These are phyloP conservation scores for Neoarius graeffei DNA, from an alignment of 2,113 vertebrate genomes.

Conservation along the genomic window DNA sequence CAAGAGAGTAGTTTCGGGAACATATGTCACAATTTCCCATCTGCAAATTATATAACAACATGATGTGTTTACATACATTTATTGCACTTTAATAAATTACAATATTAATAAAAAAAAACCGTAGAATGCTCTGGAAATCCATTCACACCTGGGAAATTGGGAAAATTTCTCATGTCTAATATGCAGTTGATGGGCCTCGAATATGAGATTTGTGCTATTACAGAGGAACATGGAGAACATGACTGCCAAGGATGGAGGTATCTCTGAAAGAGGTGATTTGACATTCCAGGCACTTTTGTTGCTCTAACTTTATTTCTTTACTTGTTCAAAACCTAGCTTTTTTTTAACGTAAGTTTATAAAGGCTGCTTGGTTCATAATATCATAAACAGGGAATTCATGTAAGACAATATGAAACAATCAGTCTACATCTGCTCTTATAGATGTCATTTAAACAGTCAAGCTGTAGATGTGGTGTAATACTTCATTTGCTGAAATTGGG, in stretches of 20 bases:
- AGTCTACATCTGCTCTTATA: background rate
- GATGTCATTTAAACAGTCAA: background rate
- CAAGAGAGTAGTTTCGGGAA: no score
- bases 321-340: background rate
- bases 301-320: background rate
- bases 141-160: background rate
- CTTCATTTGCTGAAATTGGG: background rate
- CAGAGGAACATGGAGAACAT: background rate
- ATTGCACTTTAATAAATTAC: slow-evolving; percentile 37
- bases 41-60: background rate
- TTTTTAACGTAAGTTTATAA: background rate
- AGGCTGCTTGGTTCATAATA: background rate
- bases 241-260: background rate
- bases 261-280: background rate
- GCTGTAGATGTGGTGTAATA: background rate
- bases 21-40: background rate
- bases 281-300: slow-evolving; percentile 15
- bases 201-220: background rate
- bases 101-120: background rate
- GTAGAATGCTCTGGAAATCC: background rate
- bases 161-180: background rate
- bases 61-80: background rate
- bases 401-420: background rate
- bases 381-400: background rate
- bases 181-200: background rate